Conservation (phyloP, 2,888 invertebrate species). For the Corythucha ciliata region DNA sequence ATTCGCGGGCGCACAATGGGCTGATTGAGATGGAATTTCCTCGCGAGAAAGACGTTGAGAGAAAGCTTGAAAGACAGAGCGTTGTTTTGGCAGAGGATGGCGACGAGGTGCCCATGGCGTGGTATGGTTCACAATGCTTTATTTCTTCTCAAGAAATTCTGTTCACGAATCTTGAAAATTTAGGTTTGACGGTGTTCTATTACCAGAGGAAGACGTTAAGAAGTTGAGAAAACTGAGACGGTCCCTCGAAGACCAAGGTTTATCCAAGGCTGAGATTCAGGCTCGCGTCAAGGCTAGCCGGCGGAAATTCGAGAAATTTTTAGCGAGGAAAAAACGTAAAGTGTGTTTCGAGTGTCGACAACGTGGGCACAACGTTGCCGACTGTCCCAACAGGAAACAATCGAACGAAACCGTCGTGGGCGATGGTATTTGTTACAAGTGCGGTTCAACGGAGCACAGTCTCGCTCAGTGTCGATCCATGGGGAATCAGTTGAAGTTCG, state of each 20-base stretch:
- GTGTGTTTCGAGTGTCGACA: slow-evolving; percentile 67
- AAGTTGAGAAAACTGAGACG: slow-evolving; percentile 52
- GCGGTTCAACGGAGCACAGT: slow-evolving; percentile 80
- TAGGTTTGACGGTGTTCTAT: slow-evolving; percentile 58
- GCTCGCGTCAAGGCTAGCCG: slow-evolving; percentile 59
- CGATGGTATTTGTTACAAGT: slow-evolving; percentile 74
- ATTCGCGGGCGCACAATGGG: slow-evolving; percentile 6
- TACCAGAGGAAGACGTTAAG: slow-evolving; percentile 60
- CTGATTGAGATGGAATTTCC: slow-evolving; percentile 7
- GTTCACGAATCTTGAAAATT: background rate
- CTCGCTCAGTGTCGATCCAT: slow-evolving; percentile 59
- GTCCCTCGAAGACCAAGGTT: slow-evolving; percentile 52
- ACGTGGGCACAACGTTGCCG: slow-evolving; percentile 68
- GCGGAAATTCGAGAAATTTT: slow-evolving; percentile 60
- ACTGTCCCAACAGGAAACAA: slow-evolving; percentile 76
- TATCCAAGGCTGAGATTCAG: slow-evolving; percentile 58
- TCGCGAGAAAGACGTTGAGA: slow-evolving; percentile 23
- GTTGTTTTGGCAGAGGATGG: slow-evolving; percentile 13
- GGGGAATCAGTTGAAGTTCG: slow-evolving; percentile 53
- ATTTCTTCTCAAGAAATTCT: slow-evolving; percentile 2
- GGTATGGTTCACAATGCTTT: background rate
- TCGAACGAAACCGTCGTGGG: slow-evolving; percentile 45
- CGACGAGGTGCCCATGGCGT: background rate
- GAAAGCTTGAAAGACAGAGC: slow-evolving; percentile 26
- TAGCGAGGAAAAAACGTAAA: slow-evolving; percentile 55